A percentile compares a stretch with the other conserved stretches of the same genome.
These are phyloP conservation scores for Synanthedon vespiformis DNA, from an alignment of 2,888 invertebrate species.

Conservation along the genomic window DNA sequence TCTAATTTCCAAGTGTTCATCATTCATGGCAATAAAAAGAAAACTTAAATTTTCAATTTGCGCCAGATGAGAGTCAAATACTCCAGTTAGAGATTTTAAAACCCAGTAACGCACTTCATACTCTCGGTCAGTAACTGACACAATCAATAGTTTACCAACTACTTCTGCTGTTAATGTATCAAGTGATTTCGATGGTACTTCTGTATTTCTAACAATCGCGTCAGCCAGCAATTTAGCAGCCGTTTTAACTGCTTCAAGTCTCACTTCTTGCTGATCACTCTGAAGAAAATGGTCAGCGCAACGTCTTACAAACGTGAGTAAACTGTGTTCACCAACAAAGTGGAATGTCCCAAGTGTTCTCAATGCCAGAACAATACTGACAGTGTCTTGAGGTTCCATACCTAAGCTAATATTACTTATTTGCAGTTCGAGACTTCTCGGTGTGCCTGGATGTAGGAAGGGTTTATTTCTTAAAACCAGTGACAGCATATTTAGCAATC, in stretches of 20 bases:
- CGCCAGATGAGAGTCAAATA: slow-evolving; percentile 94
- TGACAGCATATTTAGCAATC: slow-evolving; percentile 91
- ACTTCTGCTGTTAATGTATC: slow-evolving; percentile 88
- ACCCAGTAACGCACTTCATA: slow-evolving; percentile 95
- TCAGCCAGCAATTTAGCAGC: slow-evolving; percentile 90
- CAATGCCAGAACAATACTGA: slow-evolving; percentile 90
- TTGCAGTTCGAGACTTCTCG: slow-evolving; percentile 71
- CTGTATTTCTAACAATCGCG: slow-evolving; percentile 74
- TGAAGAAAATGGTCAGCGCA: slow-evolving; percentile 93
- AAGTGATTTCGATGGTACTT: slow-evolving; percentile 83
- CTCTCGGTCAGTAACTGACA: slow-evolving; percentile 96
- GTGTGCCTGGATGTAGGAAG: slow-evolving; percentile 83
- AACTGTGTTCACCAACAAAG: slow-evolving; percentile 88
- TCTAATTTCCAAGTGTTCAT: slow-evolving; percentile 96
- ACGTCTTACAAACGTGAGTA: slow-evolving; percentile 91
- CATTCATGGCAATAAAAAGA: slow-evolving; percentile 94
- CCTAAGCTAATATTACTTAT: slow-evolving; percentile 52
- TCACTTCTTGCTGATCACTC: slow-evolving; percentile 90
- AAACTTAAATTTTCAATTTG: slow-evolving; percentile 96
- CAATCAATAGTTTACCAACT: slow-evolving; percentile 88
- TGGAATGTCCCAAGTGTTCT: slow-evolving; percentile 91
- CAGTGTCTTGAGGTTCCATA: slow-evolving; percentile 78
- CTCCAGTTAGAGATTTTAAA: slow-evolving; percentile 87
- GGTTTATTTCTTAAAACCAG: slow-evolving; percentile 91
- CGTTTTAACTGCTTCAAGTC: slow-evolving; percentile 92